Evolutionary conservation across 2,113 vertebrate species (phyloP).

Genomic region (Dicaeum eximium): DNA sequence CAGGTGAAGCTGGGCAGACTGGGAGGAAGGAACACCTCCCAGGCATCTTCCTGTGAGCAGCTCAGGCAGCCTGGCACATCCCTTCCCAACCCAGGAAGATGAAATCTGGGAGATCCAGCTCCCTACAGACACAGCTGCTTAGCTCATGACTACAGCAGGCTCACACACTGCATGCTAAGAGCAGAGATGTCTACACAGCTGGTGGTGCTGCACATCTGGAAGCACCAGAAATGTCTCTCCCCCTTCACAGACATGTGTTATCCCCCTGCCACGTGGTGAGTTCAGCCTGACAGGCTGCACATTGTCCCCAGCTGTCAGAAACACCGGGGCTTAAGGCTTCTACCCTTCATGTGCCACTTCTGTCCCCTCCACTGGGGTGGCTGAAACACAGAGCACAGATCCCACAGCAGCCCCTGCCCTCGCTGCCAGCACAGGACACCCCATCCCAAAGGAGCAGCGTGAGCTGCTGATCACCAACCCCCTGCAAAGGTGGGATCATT

Average conservation of each 20-base stretch:
- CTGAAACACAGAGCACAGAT: not conserved
- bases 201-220: not conserved
- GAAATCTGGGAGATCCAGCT: not conserved
- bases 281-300: not conserved
- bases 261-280: not conserved
- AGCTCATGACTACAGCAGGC: not conserved
- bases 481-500: not conserved
- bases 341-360: not conserved
- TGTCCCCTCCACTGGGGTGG: not conserved
- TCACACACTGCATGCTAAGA: not conserved
- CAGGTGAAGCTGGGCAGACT: not conserved
- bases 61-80: not conserved
- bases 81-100: not conserved
- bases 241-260: not conserved
- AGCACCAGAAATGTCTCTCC: not conserved
- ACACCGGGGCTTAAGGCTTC: accelerated
- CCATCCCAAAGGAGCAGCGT: accelerated
- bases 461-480: not conserved
- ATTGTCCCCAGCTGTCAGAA: not conserved
- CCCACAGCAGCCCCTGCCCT: not conserved
- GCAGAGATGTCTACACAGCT: not conserved
- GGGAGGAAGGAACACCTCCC: not conserved
- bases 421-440: not conserved
- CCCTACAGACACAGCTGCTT: not conserved
- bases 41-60: not conserved